Base-by-base conservation (phyloP, 2,888 invertebrate genomes). In the Odontocerum albicorne region DNA sequence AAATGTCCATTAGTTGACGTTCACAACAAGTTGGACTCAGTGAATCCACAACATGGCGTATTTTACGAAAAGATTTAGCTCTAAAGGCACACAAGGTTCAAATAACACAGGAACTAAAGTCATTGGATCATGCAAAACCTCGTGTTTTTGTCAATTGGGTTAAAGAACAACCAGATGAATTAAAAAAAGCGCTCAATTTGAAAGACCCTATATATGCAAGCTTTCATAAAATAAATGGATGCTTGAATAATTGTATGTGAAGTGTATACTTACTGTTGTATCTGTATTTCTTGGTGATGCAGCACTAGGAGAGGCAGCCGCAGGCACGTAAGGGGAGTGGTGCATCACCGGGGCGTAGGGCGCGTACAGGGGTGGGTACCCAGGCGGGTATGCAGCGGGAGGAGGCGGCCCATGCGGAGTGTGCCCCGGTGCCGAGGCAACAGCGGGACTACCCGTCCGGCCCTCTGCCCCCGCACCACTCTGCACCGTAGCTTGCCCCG, bases 311-410 rank as follows among this genome's bases (percentile, higher is more conserved):
- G 80, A 75, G 49, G 85, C 83, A 63, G 79, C 75, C 44, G 80
- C 74, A 22, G 82, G 79, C 64, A 87, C 78, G 68, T 89, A 89
- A 35, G 88, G 87, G 66, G 86, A 87, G 71, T 88, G 84, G 71
- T 86, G 83, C 60, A 86, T 70, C 51, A 85, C 81, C 56, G 86
- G 81, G 55, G 88, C 86, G 67, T 89, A 90, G 0, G 91, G 91
- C 10, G 91, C 86, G 68, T 92, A 92, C 59, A 92, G 77, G 32
- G 87, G 84, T 60, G 86, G 85, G 74, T 58, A 59, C 12, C 56
- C 58, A 3, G 58, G 67, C 59, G 70, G 64, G 62, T 73, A 66
- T 65, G 72, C 67, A 64, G 72, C 73, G 55, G 72, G 69, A 62
- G 74, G 68, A 31, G 84, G 80, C 54, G 81, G 73, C 38, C 82